Conservation (phyloP, 2,113 vertebrate genomes). For the Bombycilla garrulus region DNA sequence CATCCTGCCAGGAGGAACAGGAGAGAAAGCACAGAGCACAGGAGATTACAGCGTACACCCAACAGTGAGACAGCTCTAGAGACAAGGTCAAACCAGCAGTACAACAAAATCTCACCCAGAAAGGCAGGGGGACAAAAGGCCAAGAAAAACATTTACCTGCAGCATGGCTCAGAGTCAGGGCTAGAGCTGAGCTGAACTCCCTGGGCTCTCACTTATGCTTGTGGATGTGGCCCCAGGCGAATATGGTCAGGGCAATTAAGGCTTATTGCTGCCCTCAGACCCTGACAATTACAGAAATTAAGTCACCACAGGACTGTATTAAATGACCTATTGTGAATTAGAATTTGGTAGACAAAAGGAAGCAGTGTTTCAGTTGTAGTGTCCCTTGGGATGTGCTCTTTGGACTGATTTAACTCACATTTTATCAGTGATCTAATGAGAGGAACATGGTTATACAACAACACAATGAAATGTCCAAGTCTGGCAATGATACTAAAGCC, state of each 20-base stretch:
- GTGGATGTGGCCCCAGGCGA: background rate
- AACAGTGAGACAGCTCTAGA: background rate
- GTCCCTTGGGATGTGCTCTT: background rate
- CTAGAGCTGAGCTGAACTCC: background rate
- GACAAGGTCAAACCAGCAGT: background rate
- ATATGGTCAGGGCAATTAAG: background rate
- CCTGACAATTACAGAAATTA: background rate
- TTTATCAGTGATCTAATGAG: background rate
- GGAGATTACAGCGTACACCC: background rate
- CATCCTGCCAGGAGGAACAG: background rate
- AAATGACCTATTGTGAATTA: background rate
- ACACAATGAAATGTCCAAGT: background rate
- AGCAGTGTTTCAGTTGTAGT: background rate
- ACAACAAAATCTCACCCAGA: background rate
- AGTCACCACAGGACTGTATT: background rate
- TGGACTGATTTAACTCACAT: background rate
- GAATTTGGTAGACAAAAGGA: background rate
- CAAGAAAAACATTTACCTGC: background rate
- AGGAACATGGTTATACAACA: background rate
- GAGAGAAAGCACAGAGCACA: background rate
- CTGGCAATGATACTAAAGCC: background rate
- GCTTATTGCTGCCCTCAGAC: background rate
- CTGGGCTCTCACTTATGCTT: background rate
- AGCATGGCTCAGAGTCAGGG: fast-evolving
- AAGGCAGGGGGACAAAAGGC: background rate